phyloP scores from a whole-genome alignment of 2,888 invertebrate species.

The Adineta ricciae region DNA sequence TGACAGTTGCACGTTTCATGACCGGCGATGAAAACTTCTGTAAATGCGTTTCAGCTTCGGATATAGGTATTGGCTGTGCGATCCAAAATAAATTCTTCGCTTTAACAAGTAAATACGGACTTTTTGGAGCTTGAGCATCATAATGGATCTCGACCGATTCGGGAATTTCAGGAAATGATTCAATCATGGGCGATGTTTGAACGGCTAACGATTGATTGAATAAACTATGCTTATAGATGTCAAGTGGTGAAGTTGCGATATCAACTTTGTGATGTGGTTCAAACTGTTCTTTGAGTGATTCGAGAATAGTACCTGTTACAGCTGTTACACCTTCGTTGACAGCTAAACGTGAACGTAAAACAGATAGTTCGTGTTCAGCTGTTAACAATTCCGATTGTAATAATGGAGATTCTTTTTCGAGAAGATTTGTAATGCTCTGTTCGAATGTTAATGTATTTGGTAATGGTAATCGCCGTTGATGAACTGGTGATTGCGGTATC shows the following conservation, averaged over 20 bases:
- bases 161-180: neutral
- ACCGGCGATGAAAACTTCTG: neutral
- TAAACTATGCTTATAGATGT: neutral
- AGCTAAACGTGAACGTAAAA: constrained; percentile 19
- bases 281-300: constrained; percentile 22
- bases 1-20: constrained; percentile 18
- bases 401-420: constrained; percentile 33
- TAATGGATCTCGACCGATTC: constrained; percentile 15
- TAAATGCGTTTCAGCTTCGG: neutral
- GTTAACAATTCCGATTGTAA: constrained; percentile 28
- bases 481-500: neutral
- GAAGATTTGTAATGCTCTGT: constrained; percentile 10
- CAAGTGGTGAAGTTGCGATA: neutral
- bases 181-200: constrained; percentile 18
- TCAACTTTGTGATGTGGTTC: neutral
- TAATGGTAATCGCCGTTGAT: neutral
- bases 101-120: neutral
- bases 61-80: neutral
- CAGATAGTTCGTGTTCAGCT: constrained; percentile 28
- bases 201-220: neutral
- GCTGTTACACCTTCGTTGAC: constrained; percentile 27
- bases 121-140: neutral
- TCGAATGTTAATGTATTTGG: neutral
- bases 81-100: constrained; percentile 2
- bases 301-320: constrained; percentile 24